Conservation (phyloP, 2,113 vertebrate genomes). For the Mobula hypostoma region DNA sequence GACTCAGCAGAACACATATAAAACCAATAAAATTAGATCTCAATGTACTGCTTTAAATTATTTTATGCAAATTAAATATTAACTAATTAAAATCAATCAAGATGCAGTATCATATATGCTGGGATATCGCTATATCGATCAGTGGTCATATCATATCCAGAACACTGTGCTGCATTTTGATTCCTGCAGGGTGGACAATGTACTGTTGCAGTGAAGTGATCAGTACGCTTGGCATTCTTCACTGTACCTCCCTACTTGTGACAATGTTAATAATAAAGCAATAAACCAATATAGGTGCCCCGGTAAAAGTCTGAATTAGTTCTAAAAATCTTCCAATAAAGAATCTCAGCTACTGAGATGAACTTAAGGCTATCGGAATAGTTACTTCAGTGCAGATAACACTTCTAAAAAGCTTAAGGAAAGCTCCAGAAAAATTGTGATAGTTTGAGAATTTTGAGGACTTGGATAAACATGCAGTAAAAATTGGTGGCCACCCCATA, state of each 20-base stretch:
- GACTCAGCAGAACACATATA: not conserved
- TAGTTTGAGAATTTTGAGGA: too few species aligned
- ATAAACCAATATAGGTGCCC: not conserved
- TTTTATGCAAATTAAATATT: not conserved
- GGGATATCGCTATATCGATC: not conserved
- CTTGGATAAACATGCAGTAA: too few species aligned
- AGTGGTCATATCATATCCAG: not conserved
- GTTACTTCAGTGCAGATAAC: too few species aligned
- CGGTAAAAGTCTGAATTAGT: not conserved
- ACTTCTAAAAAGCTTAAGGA: too few species aligned
- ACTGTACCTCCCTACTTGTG: too few species aligned
- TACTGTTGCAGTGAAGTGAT: not conserved
- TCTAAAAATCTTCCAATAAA: too few species aligned
- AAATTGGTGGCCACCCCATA: too few species aligned
- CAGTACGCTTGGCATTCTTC: too few species aligned
- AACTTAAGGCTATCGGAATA: too few species aligned
- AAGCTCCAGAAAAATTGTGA: too few species aligned
- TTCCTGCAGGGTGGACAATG: not conserved
- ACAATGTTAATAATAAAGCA: too few species aligned
- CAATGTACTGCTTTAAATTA: not conserved
- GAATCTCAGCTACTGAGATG: too few species aligned
- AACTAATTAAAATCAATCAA: not conserved
- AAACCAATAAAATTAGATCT: not conserved
- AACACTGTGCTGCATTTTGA: not conserved
- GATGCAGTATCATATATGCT: not conserved